phyloP scores from a whole-genome alignment of 2,113 vertebrate species.

The Colinus virginianus region DNA sequence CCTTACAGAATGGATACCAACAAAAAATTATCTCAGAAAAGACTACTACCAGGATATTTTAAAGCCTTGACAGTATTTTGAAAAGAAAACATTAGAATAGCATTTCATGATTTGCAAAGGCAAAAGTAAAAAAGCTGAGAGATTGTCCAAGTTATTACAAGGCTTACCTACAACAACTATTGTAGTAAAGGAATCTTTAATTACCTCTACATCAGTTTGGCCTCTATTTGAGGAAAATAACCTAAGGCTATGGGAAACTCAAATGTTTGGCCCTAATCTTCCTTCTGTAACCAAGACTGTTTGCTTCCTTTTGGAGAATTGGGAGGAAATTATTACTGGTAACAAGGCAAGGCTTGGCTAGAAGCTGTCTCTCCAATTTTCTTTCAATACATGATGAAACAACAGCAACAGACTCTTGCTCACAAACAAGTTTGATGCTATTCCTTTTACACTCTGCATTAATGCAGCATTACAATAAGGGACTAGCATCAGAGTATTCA shows the following conservation, averaged over 20 bases:
- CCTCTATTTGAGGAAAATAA: neutral
- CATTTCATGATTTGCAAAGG: neutral
- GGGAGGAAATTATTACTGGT: neutral
- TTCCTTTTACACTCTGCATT: neutral
- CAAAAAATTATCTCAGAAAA: neutral
- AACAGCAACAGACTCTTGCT: neutral
- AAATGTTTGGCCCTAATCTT: neutral
- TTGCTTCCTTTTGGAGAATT: neutral
- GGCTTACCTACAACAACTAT: neutral
- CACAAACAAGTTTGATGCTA: neutral
- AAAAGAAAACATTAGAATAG: neutral
- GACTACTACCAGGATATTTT: neutral
- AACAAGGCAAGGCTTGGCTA: neutral
- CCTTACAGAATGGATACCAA: neutral
- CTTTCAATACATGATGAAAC: neutral
- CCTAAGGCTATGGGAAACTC: neutral
- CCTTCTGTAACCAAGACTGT: neutral
- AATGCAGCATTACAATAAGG: neutral
- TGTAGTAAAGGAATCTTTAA: neutral
- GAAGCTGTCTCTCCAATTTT: neutral
- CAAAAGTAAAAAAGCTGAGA: neutral
- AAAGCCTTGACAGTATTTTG: neutral
- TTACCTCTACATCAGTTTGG: neutral
- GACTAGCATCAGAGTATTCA: neutral
- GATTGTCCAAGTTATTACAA: neutral